phyloP scores from a whole-genome alignment of 2,888 invertebrate species.

The Drosophila eohydei region DNA sequence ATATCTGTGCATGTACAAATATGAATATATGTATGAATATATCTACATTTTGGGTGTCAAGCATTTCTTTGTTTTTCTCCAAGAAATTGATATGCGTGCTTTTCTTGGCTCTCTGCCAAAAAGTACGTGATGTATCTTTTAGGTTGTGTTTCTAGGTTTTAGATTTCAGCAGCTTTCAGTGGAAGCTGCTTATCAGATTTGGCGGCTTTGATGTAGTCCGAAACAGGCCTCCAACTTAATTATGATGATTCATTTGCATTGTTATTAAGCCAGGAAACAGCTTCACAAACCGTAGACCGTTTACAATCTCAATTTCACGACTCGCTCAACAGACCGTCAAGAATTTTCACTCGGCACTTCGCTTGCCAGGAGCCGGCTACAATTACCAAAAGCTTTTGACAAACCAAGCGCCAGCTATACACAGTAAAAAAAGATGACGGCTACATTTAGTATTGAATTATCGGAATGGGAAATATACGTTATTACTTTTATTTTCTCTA shows the following conservation, averaged over 20 bases:
- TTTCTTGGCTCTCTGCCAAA: constrained; percentile 1
- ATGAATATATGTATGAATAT: constrained; percentile 7
- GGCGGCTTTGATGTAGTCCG: constrained; percentile 15
- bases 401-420: constrained; percentile 9
- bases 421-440: background rate
- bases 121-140: constrained; percentile 53
- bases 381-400: constrained; percentile 47
- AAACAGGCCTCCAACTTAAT: constrained; percentile 12
- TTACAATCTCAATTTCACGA: constrained; percentile 29
- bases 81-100: constrained; percentile 1
- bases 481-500: background rate
- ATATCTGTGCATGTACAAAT: background rate
- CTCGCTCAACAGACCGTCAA: constrained; percentile 43
- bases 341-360: constrained; percentile 29
- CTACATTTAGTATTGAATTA: no score
- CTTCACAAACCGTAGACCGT: constrained; percentile 3
- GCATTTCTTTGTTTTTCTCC: constrained; percentile 21
- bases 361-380: constrained; percentile 39
- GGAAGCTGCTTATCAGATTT: constrained; percentile 7
- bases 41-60: constrained; percentile 2
- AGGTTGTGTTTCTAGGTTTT: constrained; percentile 2
- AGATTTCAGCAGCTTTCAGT: constrained; percentile 3
- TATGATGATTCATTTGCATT: constrained; percentile 42
- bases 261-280: constrained; percentile 30
- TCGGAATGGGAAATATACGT: background rate